Conservation (phyloP, 2,113 vertebrate species). For the Burhinus oedicnemus region DNA sequence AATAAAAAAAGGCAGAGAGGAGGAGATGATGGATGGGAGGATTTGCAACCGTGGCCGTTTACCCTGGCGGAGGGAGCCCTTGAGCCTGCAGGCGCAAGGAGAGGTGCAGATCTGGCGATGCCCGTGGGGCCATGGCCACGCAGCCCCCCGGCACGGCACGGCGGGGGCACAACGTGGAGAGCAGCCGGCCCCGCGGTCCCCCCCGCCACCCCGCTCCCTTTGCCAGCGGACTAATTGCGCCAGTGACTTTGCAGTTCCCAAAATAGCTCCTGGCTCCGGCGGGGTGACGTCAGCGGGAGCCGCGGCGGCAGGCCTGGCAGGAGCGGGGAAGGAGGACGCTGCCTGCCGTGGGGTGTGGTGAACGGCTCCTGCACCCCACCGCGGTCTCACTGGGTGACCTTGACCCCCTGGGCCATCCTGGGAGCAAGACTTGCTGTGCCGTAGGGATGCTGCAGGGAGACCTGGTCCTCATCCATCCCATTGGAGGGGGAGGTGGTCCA, state of each 20-base stretch:
- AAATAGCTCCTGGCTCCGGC: conserved; percentile 52
- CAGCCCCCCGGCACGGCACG: neutral
- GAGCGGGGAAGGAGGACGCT: neutral
- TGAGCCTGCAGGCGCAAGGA: neutral
- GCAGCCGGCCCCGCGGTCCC: neutral
- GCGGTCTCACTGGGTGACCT: fast-evolving
- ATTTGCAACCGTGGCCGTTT: neutral
- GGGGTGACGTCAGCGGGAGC: conserved; percentile 17
- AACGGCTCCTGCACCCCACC: neutral
- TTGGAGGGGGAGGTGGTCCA: neutral
- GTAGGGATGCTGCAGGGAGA: neutral
- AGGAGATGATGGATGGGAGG: conserved; percentile 15
- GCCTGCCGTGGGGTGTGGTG: fast-evolving
- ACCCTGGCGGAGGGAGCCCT: neutral
- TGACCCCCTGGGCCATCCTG: neutral
- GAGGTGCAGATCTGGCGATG: neutral
- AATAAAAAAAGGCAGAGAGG: neutral
- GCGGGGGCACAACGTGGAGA: neutral
- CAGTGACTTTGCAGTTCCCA: conserved; percentile 62
- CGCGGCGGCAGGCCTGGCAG: neutral
- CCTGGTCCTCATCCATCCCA: fast-evolving
- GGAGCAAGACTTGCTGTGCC: fast-evolving
- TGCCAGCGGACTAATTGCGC: conserved; percentile 41
- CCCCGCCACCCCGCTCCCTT: neutral
- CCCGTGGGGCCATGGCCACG: neutral